Percentiles rank a stretch among this genome's conserved stretches.
These are phyloP conservation scores for Vultur gryphus DNA, from an alignment of 2,797 vertebrate species.

Conservation along the genomic window DNA sequence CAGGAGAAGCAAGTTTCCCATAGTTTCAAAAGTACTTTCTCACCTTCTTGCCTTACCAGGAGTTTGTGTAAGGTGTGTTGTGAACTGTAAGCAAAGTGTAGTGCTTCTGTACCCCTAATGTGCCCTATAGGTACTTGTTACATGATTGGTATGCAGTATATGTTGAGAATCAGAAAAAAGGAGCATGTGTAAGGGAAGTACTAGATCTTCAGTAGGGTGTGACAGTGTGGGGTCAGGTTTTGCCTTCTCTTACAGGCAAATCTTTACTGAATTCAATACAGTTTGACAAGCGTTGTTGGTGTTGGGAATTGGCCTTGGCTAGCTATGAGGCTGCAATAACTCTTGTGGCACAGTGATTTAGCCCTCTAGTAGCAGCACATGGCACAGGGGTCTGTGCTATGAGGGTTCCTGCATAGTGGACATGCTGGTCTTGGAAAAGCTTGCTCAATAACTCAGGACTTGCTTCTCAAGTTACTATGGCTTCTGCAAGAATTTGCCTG, in stretches of 20 bases:
- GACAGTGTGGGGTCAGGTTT: not conserved
- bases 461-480: not conserved
- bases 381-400: not conserved
- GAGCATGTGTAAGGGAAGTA: not conserved
- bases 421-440: not conserved
- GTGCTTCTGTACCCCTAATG: not conserved
- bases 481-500: not conserved
- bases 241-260: not conserved
- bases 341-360: not conserved
- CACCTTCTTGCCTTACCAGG: not conserved
- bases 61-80: not conserved
- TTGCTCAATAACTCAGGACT: not conserved
- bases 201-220: not conserved
- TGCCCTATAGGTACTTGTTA: not conserved
- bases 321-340: not conserved
- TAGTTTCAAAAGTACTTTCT: not conserved
- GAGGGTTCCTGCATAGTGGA: not conserved
- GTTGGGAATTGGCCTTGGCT: not conserved
- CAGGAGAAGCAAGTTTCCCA: not conserved
- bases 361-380: not conserved
- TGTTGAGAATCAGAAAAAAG: not conserved
- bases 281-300: not conserved
- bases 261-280: not conserved
- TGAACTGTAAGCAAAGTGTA: not conserved
- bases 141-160: accelerated